Evolutionary conservation across 2,888 invertebrate genomes (phyloP), one percentile per base, ranked within the genome.

Genomic region (Macroteleia sp.): DNA sequence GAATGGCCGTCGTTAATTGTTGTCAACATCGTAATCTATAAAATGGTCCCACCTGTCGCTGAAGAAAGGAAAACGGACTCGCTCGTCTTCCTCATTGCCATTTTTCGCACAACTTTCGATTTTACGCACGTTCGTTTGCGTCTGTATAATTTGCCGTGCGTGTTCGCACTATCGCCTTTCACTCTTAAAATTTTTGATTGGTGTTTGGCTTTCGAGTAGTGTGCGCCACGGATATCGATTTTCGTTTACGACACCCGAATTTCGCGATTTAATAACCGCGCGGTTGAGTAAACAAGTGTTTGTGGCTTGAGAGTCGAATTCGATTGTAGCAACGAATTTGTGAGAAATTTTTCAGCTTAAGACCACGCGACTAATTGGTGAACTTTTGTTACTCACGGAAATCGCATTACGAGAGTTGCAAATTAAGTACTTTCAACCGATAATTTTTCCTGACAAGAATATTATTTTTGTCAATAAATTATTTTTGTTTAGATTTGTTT

Each of bases 161-260:
- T 76, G 64, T 62, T 59, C 69, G 59, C 59, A 42, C 57, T 69
- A 62, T 67, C 44, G 67, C 66, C 75, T 79, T 79, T 76, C 79
- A 77, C 77, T 77, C 70, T 73, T 66, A 50, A 77, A 79, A 79
- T 71, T 52, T 74, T 70, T 79, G 74, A 77, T 77, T 77, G 69
- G 66, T 74, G 44, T 56, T 52, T 67, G 73, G 19, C 64, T 73
- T 50, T 64, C 64, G 57, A 73, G 59, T 44, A n/a, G 41, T 56
- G 3, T 16, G n/a, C 46, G n/a, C 46, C 54, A 61, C 71, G 48
- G 71, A 32, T 56, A 66, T 67, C 54, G 42, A 61, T 61, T 61
- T 42, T 44, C 52, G 42, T 59, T 56, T 48, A 52, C 34, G 44
- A 62, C 67, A 42, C 48, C 56, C 54, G 41, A 59, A 74, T 52